Base-by-base conservation (phyloP, 2,888 invertebrate genomes). In the Pseudanteris insignis region DNA sequence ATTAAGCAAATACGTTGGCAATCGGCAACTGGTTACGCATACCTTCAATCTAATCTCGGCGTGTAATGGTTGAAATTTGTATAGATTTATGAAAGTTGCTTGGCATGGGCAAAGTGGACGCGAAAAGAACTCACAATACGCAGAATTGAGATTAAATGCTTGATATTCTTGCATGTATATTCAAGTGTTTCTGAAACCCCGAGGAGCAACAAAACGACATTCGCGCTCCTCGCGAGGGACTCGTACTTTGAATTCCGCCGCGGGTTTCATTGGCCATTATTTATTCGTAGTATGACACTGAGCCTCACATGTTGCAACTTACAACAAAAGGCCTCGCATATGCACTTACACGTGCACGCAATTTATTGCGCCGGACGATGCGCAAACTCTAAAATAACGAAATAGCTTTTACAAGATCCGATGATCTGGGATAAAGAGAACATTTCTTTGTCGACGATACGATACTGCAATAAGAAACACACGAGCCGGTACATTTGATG, bases 221-320 rank as follows among this genome's bases (percentile, higher is more conserved):
- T 47, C 33, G 53, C 24, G 47, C 47, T 46, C 32, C 32, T 54
- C 33, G 44, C 64, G 37, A 53, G 46, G 53, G n/a, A 36, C 55
- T 57, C 48, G 63, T 55, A 66, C 67, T 67, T 71, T 65, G 67
- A 72, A 71, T 73, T 70, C 70, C 70, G 65, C 67, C 59, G 67
- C 63, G 63, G 62, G 66, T 72, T 72, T 72, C 71, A 73, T 71
- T 72, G 72, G 67, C 70, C 70, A 72, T 72, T 73, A 73, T 63
- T 73, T 70, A 73, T 70, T 68, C 69, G 63, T 40, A 40, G 57
- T 68, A 68, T 69, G 69, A 55, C 61, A 61, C 67, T 66, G 66
- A 66, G 61, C 60, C 67, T 60, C 58, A 47, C 65, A 68, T 67
- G 67, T 67, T 69, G 67, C 67, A 51, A 67, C 69, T 67, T 67